Conservation (phyloP, 2,113 vertebrate genomes). For the Vulpes lagopus region DNA sequence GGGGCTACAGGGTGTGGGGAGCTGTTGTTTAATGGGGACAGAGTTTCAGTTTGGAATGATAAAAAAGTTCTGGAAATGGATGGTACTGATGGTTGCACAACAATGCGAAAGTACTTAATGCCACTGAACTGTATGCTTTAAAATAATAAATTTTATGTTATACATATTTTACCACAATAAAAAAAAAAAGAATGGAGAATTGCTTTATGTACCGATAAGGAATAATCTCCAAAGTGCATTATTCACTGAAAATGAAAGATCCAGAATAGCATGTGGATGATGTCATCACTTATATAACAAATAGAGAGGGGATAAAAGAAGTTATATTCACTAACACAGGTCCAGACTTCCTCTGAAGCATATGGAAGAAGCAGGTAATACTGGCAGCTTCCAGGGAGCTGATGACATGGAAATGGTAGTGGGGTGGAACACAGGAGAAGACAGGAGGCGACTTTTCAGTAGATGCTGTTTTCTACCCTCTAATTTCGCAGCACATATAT, state of each 20-base stretch:
- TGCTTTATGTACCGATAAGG: not conserved
- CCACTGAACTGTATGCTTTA: not conserved
- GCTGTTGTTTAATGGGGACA: not conserved
- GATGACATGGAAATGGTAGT: no score
- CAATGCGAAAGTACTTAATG: not conserved
- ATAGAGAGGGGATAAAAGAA: not conserved
- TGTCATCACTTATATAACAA: not conserved
- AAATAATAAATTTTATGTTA: not conserved
- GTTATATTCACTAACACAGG: not conserved
- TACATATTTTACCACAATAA: not conserved
- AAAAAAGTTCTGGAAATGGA: not conserved
- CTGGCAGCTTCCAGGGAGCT: not conserved
- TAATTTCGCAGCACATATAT: not conserved
- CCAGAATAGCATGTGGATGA: not conserved
- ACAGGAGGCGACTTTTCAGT: not conserved
- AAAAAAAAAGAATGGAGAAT: not conserved
- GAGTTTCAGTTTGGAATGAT: not conserved
- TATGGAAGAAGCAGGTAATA: not conserved
- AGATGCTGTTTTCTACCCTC: not conserved
- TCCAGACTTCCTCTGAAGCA: not conserved
- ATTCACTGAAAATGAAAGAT: not conserved
- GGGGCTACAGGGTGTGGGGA: not conserved
- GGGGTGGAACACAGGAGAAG: not conserved
- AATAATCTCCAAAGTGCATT: not conserved
- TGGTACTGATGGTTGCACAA: fast-evolving